Conservation (phyloP, 2,888 invertebrate genomes). For the Drosophila mimica region DNA sequence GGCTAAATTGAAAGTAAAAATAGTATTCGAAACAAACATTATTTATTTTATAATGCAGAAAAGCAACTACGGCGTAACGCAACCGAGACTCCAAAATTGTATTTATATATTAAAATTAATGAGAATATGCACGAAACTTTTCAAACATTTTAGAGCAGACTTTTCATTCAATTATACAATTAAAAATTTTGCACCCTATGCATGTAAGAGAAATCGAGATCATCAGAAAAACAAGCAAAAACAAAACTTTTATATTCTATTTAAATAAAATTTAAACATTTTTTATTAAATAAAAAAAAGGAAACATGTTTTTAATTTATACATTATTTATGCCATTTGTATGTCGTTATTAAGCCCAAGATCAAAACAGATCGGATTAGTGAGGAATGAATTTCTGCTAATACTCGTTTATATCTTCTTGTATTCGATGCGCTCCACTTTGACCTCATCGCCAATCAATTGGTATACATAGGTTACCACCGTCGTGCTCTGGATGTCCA, state of each 20-base stretch:
- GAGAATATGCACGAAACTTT: constrained; percentile 63
- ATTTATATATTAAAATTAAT: constrained; percentile 56
- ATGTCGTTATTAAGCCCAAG: constrained; percentile 55
- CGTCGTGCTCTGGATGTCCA: constrained; percentile 99
- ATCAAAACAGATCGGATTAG: constrained; percentile 43
- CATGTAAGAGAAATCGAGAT: constrained; percentile 45
- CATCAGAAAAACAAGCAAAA: constrained; percentile 33
- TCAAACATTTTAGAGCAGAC: constrained; percentile 59
- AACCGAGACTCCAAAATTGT: constrained; percentile 44
- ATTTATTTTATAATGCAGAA: constrained; percentile 25
- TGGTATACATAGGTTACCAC: constrained; percentile 99
- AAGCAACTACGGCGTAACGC: constrained; percentile 43
- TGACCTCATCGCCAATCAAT: constrained; percentile 98
- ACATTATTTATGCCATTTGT: constrained; percentile 52
- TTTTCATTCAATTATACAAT: constrained; percentile 61
- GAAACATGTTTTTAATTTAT: constrained; percentile 67
- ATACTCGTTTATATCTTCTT: constrained; percentile 90
- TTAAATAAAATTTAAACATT: constrained; percentile 81
- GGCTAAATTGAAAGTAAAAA: constrained; percentile 18
- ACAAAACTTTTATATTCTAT: constrained; percentile 74
- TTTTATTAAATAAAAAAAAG: constrained; percentile 75
- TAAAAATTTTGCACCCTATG: constrained; percentile 57
- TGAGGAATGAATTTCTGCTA: constrained; percentile 61
- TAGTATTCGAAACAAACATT: constrained; percentile 57
- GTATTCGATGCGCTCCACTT: constrained; percentile 99